Conservation (phyloP, 2,888 invertebrate genomes). For the Oscheius sp. region DNA sequence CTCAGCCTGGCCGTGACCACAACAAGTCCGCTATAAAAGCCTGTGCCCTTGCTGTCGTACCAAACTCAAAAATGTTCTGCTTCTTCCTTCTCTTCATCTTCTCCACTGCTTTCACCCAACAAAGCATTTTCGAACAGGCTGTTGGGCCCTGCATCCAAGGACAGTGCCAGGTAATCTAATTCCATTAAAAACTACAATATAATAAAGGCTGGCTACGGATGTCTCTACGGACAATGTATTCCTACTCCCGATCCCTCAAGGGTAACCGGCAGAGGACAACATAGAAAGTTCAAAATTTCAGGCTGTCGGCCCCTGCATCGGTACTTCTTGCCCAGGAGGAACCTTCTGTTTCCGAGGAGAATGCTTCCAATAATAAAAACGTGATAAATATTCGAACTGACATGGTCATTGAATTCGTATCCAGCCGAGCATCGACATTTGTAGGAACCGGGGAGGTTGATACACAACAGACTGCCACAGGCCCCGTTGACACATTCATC, state of each 20-base stretch:
- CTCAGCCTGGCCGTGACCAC: too few relatives aligned
- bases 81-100: conserved; percentile 9
- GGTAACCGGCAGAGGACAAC: background rate
- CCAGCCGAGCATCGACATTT: conserved; percentile 75
- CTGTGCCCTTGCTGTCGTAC: background rate
- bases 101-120: background rate
- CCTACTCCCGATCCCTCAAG: conserved; percentile 9
- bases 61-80: background rate
- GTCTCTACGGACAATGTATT: conserved; percentile 9
- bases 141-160: conserved; percentile 9
- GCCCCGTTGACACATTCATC: conserved; percentile 80
- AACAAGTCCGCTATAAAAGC: background rate
- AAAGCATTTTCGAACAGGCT: conserved; percentile 3
- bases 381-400: conserved; percentile 15
- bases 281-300: background rate
- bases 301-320: background rate
- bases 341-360: background rate
- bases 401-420: conserved; percentile 72
- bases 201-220: background rate
- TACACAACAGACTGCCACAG: conserved; percentile 75
- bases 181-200: too few relatives aligned
- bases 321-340: background rate
- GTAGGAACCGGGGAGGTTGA: conserved; percentile 75
- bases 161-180: conserved; percentile 1
- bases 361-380: conserved; percentile 1